A percentile compares a stretch with the other conserved stretches of the same genome.
These are phyloP conservation scores for Amphimallon solstitiale DNA, from an alignment of 2,888 invertebrate species.

Conservation along the genomic window DNA sequence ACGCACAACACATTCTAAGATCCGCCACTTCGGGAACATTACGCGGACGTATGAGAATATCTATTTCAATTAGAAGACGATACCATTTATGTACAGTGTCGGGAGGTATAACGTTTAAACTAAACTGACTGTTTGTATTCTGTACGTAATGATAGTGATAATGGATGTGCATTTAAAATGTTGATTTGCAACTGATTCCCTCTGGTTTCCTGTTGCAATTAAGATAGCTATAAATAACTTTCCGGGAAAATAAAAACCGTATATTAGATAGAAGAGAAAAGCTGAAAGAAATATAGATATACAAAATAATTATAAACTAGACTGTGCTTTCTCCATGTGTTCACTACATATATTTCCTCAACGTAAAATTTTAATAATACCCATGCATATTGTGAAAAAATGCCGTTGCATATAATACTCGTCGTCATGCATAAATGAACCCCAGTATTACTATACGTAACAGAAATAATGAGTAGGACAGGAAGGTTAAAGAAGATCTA, in stretches of 20 bases:
- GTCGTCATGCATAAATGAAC: too few species aligned
- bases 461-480: too few species aligned
- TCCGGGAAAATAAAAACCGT: not conserved
- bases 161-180: slow-evolving; percentile 2
- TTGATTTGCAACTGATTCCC: not conserved
- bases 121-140: slow-evolving; percentile 10
- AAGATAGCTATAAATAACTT: not conserved
- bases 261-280: too few species aligned
- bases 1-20: not conserved
- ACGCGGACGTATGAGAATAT: not conserved
- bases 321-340: too few species aligned
- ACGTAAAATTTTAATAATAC: too few species aligned
- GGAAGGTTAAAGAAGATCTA: too few species aligned
- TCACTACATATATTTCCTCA: too few species aligned
- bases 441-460: too few species aligned
- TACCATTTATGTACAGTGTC: slow-evolving; percentile 2
- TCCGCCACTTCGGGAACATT: not conserved
- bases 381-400: too few species aligned
- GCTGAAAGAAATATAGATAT: too few species aligned
- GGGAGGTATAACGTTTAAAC: not conserved
- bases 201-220: not conserved
- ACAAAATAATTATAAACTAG: too few species aligned
- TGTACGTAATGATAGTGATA: not conserved
- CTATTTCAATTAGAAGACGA: slow-evolving; percentile 12
- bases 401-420: too few species aligned